These are phyloP conservation scores for Latrodectus geometricus DNA, from an alignment of 1,140 invertebrate genomes.

Conservation along the genomic window DNA sequence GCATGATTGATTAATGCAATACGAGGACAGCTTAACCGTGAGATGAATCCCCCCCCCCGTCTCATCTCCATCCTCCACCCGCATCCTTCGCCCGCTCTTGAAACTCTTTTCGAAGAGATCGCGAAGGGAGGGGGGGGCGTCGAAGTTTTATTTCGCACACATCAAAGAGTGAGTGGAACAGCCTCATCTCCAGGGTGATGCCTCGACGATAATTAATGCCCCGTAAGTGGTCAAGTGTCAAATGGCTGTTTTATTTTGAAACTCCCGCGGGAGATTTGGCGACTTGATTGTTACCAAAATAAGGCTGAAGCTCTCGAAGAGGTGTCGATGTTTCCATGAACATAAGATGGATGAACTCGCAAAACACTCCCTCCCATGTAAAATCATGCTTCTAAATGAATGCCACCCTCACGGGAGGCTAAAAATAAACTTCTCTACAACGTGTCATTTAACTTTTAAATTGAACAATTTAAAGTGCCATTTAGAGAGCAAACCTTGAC, in stretches of 20 bases:
- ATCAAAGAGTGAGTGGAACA: neutral
- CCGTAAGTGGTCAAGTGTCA: slow-evolving; percentile 58
- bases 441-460: no score
- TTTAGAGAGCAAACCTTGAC: no score
- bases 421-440: no score
- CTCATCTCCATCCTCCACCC: neutral
- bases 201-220: slow-evolving; percentile 45
- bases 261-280: slow-evolving; percentile 20
- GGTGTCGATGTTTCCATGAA: no score
- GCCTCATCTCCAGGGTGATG: slow-evolving; percentile 6
- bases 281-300: slow-evolving; percentile 4
- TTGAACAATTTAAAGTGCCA: no score
- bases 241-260: slow-evolving; percentile 49
- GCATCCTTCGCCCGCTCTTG: neutral
- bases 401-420: no score
- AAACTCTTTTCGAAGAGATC: slow-evolving; percentile 1
- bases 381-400: no score
- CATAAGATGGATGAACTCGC: no score
- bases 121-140: neutral
- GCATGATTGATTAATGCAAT: slow-evolving; percentile 62
- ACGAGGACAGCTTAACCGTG: slow-evolving; percentile 52
- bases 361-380: no score
- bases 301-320: neutral
- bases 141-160: slow-evolving; percentile 45
- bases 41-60: neutral